phyloP scores from a whole-genome alignment of 1,140 invertebrate species.

The Ceratina australensis region DNA sequence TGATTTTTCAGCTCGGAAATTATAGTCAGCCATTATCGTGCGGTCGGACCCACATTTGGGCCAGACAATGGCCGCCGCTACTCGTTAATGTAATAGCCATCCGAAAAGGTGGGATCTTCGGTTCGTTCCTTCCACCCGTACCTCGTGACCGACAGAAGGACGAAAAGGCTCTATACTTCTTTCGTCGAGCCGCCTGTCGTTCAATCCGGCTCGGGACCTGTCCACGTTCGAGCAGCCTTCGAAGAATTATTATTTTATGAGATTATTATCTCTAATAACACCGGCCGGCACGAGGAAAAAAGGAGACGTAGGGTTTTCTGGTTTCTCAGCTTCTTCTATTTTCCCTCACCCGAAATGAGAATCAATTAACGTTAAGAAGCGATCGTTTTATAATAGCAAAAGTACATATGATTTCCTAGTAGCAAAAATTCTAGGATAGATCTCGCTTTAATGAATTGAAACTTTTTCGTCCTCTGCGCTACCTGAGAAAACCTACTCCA shows the following conservation, averaged over 20 bases:
- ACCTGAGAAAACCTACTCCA: no score
- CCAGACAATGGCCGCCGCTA: constrained; percentile 74
- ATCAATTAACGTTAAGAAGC: no score
- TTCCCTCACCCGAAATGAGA: no score
- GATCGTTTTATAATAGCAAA: no score
- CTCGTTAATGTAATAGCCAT: constrained; percentile 78
- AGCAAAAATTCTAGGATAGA: no score
- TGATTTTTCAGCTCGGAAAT: constrained; percentile 57
- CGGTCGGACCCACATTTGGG: constrained; percentile 68
- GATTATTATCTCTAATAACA: constrained; percentile 79
- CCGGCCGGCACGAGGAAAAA: constrained; percentile 43
- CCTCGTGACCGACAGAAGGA: constrained; percentile 58
- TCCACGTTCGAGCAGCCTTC: constrained; percentile 52
- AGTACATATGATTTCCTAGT: no score
- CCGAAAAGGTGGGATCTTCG: constrained; percentile 71
- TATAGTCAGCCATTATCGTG: constrained; percentile 72
- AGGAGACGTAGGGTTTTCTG: constrained; percentile 4
- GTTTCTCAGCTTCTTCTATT: no score
- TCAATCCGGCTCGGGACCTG: constrained; percentile 53
- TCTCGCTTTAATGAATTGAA: no score
- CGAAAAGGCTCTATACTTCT: constrained; percentile 59
- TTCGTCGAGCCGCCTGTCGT: constrained; percentile 49
- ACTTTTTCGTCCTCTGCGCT: no score
- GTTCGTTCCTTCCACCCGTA: constrained; percentile 19
- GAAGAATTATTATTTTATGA: constrained; percentile 76